phyloP scores from a whole-genome alignment of 2,113 vertebrate species.

The Lutjanus erythropterus region DNA sequence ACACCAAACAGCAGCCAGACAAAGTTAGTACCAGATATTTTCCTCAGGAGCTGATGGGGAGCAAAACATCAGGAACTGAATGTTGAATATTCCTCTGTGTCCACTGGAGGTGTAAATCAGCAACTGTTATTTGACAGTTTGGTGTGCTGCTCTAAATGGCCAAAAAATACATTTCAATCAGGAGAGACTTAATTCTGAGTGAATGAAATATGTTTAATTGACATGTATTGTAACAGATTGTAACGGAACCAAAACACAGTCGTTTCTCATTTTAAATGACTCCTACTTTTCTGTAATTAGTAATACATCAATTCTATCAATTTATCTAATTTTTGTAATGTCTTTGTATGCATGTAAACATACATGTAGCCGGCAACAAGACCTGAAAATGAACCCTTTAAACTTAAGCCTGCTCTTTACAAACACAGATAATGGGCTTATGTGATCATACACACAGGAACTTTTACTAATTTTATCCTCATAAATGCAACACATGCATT shows the following conservation, averaged over 20 bases:
- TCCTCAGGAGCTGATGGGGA: not conserved
- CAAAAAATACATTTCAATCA: no score
- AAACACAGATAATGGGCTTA: no score
- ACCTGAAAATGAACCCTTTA: no score
- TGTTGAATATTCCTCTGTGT: not conserved
- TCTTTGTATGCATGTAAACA: no score
- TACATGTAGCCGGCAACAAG: no score
- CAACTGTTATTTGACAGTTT: no score
- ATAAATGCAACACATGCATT: not conserved
- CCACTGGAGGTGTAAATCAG: not conserved
- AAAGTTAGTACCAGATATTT: not conserved
- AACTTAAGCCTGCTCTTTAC: no score
- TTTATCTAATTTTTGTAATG: not conserved
- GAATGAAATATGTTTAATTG: no score
- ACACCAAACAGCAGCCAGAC: not conserved
- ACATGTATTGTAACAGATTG: no score
- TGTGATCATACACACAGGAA: no score
- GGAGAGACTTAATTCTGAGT: no score
- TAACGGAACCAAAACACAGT: not conserved
- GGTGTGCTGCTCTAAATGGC: no score
- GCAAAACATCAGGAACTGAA: not conserved
- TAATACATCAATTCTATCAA: not conserved
- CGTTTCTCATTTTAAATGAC: not conserved
- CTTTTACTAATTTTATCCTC: not conserved
- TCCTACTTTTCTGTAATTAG: not conserved